Conservation (phyloP, 2,113 vertebrate genomes). For the Girardinichthys multiradiatus region DNA sequence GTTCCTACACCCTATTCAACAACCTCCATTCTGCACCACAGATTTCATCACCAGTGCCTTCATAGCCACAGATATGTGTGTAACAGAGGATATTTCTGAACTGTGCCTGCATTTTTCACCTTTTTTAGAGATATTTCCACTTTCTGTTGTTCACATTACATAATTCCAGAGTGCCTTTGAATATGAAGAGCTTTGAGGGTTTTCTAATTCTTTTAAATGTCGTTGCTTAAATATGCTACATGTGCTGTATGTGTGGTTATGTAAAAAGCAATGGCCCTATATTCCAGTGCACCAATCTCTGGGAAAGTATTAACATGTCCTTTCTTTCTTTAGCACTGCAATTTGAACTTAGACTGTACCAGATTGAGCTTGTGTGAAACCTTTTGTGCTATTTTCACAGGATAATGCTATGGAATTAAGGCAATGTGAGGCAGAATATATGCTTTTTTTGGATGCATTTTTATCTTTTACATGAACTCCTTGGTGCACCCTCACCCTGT, state of each 20-base stretch:
- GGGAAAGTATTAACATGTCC: constrained; percentile 46
- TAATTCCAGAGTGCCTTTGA: constrained; percentile 15
- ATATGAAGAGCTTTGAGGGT: constrained; percentile 66
- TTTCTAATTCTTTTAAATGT: constrained; percentile 12
- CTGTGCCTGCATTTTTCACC: neutral
- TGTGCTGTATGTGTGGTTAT: constrained; percentile 44
- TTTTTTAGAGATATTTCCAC: neutral
- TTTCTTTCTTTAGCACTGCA: constrained; percentile 1
- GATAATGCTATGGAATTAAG: constrained; percentile 58
- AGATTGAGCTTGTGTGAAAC: constrained; percentile 23
- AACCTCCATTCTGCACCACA: constrained; percentile 11
- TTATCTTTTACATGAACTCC: neutral
- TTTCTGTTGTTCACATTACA: neutral
- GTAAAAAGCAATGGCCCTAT: constrained; percentile 19
- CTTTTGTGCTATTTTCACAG: constrained; percentile 43
- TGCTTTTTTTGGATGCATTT: constrained; percentile 2
- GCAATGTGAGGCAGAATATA: constrained; percentile 42
- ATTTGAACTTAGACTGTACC: constrained; percentile 13
- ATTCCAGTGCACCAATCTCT: constrained; percentile 62
- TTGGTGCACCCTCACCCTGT: neutral
- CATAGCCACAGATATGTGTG: constrained; percentile 17
- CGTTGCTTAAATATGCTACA: constrained; percentile 37
- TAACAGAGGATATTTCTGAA: constrained; percentile 28
- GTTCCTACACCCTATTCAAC: too few relatives aligned
- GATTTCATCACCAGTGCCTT: constrained; percentile 1